A percentile compares a stretch with the other conserved stretches of the same genome.
Evolutionary conservation across 2,113 vertebrate species (phyloP).

Genomic region (Cyanistes caeruleus): DNA sequence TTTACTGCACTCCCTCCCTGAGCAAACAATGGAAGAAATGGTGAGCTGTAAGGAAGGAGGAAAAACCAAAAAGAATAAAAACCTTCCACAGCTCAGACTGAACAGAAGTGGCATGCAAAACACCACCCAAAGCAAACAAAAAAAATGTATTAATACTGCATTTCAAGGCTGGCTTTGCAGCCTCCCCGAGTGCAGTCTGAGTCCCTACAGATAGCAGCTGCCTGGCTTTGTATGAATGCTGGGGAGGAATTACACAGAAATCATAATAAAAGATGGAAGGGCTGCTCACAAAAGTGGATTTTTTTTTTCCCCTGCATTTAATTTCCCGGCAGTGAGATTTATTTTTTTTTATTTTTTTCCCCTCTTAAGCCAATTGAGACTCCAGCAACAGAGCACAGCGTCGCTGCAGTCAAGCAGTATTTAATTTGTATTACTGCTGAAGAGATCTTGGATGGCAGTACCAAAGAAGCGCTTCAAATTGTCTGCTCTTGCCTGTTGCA

Average conservation of each 20-base stretch:
- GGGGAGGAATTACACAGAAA: neutral
- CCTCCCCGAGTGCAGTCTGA: neutral
- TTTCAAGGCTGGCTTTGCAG: neutral
- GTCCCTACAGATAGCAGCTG: neutral
- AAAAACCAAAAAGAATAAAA: neutral
- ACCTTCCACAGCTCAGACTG: neutral
- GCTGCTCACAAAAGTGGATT: neutral
- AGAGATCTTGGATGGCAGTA: neutral
- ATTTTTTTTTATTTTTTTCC: neutral
- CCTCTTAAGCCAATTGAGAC: constrained; percentile 12
- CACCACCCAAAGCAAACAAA: neutral
- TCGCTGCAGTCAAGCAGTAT: neutral
- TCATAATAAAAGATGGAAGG: neutral
- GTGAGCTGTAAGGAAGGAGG: neutral
- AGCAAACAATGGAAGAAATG: neutral
- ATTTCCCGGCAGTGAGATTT: neutral
- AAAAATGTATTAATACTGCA: neutral
- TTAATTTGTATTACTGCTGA: constrained; percentile 31
- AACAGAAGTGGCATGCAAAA: neutral
- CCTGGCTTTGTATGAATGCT: neutral
- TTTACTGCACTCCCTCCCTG: neutral
- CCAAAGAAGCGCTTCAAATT: neutral
- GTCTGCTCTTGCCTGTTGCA: neutral
- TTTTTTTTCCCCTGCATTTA: neutral
- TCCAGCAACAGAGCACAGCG: neutral